Base-by-base conservation (phyloP, 2,797 vertebrate species). In the Furcifer pardalis region DNA sequence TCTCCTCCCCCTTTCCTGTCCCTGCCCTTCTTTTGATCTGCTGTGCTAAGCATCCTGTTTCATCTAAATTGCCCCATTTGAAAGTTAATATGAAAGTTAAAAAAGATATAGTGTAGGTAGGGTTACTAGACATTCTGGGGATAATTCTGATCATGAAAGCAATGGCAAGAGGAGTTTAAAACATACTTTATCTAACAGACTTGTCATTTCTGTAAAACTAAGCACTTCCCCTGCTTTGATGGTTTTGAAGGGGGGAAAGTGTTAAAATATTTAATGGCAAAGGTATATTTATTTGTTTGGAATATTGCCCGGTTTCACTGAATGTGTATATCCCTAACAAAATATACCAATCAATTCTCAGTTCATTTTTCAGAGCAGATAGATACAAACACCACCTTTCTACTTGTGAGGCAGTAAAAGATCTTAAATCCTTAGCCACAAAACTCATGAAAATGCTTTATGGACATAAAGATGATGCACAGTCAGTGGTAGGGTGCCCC, bases 381-480 rank as follows among this genome's bases (percentile, higher is more conserved):
- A 85, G 42, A 65, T 87, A 88, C 35, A 87, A 32, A 10, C 71
- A 8, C 30, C 74, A 74, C 15, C 5, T 66, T 79, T 81, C 46
- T 80, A 12, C 32, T 77, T 63, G 25, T 66, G 69, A 62, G 68
- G 76, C 77, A 23, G 35, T 46, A 89, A 90, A 46, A 66, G 12
- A 73, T 25, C 35, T 56, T 23, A 56, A 77, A 85, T n/a, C 84
- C 27, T 80, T 8, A 4, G 52, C 65, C 44, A 81, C 69, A 0
- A 1, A 5, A 46, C 56, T 80, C 56, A 71, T 74, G 63, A 46
- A 72, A 77, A 42, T 21, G 35, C 86, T 83, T 86, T 44, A n/a
- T n/a, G n/a, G n/a, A n/a, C n/a, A n/a, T n/a, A n/a, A n/a, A n/a
- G n/a, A n/a, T n/a, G n/a, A n/a, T n/a, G n/a, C n/a, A n/a, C n/a